Percentiles rank a stretch among this genome's conserved stretches.
Conservation (phyloP, 2,888 invertebrate genomes). For the Acleris sparsana region DNA sequence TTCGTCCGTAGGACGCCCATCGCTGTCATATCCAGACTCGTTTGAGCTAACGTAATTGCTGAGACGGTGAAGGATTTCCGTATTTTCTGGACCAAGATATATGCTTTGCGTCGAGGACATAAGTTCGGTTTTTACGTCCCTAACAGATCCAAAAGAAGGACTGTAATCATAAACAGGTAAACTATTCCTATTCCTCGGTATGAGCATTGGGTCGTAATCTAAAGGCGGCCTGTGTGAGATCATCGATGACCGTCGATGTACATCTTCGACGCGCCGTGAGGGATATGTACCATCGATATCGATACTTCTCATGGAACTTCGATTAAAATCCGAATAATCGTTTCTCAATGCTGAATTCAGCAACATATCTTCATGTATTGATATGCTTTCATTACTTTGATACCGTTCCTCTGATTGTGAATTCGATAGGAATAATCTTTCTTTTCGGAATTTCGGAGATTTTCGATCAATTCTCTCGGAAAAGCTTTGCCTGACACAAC, state of each 20-base stretch:
- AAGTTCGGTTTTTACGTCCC: slow-evolving; percentile 72
- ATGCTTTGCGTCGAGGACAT: slow-evolving; percentile 79
- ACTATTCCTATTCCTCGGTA: slow-evolving; percentile 78
- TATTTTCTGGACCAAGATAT: slow-evolving; percentile 80
- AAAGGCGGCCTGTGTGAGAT: slow-evolving; percentile 72
- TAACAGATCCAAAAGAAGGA: slow-evolving; percentile 67
- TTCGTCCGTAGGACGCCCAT: slow-evolving; percentile 85
- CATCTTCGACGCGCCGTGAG: slow-evolving; percentile 62
- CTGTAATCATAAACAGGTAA: slow-evolving; percentile 78
- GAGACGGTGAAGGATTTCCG: slow-evolving; percentile 84
- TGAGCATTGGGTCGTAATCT: slow-evolving; percentile 79
- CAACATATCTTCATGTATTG: slow-evolving; percentile 75
- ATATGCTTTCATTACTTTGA: slow-evolving; percentile 78
- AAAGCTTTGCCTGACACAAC: slow-evolving; percentile 79
- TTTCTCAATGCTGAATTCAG: slow-evolving; percentile 67
- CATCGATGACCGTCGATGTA: slow-evolving; percentile 73
- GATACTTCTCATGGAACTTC: slow-evolving; percentile 75
- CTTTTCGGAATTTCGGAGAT: slow-evolving; percentile 73
- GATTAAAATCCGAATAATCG: slow-evolving; percentile 63
- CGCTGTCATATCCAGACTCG: slow-evolving; percentile 93
- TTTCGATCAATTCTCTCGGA: slow-evolving; percentile 77
- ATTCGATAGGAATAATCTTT: slow-evolving; percentile 71
- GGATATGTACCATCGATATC: slow-evolving; percentile 67
- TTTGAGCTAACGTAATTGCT: slow-evolving; percentile 91
- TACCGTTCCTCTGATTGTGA: slow-evolving; percentile 86